A percentile compares a stretch with the other conserved stretches of the same genome.
Conservation (phyloP, 1,140 invertebrate species). For the Drosophila lowei region DNA sequence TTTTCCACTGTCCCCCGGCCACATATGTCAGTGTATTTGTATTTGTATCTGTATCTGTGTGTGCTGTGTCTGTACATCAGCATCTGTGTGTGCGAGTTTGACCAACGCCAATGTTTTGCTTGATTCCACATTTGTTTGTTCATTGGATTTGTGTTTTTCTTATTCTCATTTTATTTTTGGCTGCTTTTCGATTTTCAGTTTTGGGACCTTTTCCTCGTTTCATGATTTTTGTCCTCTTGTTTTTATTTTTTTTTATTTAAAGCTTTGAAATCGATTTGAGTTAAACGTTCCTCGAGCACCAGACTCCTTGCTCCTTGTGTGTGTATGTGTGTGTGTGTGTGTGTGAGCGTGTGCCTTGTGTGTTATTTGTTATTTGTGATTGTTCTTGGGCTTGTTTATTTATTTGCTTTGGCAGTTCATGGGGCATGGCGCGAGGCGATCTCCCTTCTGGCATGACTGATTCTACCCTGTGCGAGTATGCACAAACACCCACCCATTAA, state of each 20-base stretch:
- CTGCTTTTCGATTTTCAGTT: conserved; percentile 70
- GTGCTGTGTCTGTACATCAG: too few relatives aligned
- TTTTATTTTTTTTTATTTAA: conserved; percentile 51
- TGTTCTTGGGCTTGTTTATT: conserved; percentile 61
- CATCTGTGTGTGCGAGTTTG: conserved; percentile 14
- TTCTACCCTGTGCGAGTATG: conserved; percentile 58
- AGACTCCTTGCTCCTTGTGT: conserved; percentile 11
- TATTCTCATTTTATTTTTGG: conserved; percentile 60
- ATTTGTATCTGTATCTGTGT: conserved; percentile 2
- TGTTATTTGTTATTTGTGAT: conserved; percentile 50
- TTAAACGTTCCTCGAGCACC: conserved; percentile 67
- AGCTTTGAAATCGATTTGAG: conserved; percentile 76
- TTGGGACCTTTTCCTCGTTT: conserved; percentile 45
- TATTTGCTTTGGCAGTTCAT: conserved; percentile 74
- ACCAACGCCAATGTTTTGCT: conserved; percentile 68
- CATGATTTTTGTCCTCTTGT: not conserved
- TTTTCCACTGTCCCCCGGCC: conserved; percentile 38
- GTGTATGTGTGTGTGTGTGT: conserved; percentile 24
- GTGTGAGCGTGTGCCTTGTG: conserved; percentile 1
- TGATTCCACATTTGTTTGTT: conserved; percentile 81
- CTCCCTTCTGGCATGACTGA: conserved; percentile 73
- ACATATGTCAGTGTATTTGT: conserved; percentile 30
- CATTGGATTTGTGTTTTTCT: conserved; percentile 73
- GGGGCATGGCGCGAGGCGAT: conserved; percentile 62
- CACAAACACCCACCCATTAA: conserved; percentile 8